Base-by-base conservation (phyloP, 2,797 vertebrate genomes). In the Morelia viridis region DNA sequence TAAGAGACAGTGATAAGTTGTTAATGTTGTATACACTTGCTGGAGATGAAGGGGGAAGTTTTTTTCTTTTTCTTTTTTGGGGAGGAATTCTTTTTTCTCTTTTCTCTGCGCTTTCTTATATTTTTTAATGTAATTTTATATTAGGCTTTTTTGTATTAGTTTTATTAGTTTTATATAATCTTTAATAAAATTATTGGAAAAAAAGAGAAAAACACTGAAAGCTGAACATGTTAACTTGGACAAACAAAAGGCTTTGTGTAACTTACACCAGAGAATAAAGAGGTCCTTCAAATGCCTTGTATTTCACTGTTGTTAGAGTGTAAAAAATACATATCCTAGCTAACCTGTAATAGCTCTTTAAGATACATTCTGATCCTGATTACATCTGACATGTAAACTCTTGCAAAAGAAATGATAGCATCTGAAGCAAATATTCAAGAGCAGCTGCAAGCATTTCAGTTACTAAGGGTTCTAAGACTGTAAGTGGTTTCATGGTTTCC, bases 401-500 rank as follows among this genome's bases (percentile, higher is more conserved):
- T 87, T 68, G 91, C 68, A 62, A 26, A 41, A 92, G 64, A 91
- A 96, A 95, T 87, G 93, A 94, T 0, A 41, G 58, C 0, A 1
- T 94, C 94, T 95, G 95, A 95, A 96, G 94, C 22, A 94, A 94
- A 93, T 89, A 92, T 93, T 83, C 94, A 92, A 26, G 65, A 93
- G 85, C 46, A 93, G 53, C 0, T 90, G 92, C 90, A 93, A 93
- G 85, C 83, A 93, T 94, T 94, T 95, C 62, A 94, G 62, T 94
- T 95, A 94, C 68, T 76, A 56, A 0, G 13, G 94, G 58, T 90
- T 94, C 93, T 90, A 94, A 93, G 85, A 90, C 28, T 71, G 65
- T 91, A 96, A 95, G 65, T 50, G 85, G 86, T 95, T 96, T 93
- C 95, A 94, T 87, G 92, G 94, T 91, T 96, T 94, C 93, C 89